Base-by-base conservation (phyloP, 2,113 vertebrate species). In the Prionailurus bengalensis region DNA sequence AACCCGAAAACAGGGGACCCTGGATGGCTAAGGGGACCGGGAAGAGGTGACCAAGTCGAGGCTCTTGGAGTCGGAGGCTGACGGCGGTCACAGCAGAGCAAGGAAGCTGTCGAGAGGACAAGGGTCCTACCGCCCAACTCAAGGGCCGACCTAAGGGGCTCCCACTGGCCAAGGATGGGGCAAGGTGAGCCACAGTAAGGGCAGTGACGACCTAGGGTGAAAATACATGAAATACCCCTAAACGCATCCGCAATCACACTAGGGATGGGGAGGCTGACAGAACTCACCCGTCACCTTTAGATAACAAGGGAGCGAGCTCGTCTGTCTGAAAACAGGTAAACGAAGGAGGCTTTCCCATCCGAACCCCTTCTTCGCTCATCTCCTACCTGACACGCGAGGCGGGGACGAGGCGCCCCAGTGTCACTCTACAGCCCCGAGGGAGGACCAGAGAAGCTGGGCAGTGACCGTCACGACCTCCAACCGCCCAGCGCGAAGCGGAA, bases 401-500 rank as follows among this genome's bases (percentile, higher is more conserved):
- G 81, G 39, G n/a, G 33, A n/a, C 0, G 1, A 13, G n/a, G 10
- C 1, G 5, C 4, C 5, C 14, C 27, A 11, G 27, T 0, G 8
- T 15, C 4, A 0, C 14, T 39, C 55, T 68, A 27, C 36, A 53
- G 55, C 21, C 48, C 51, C 39, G 19, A 17, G 31, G 25, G 33
- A 13, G 15, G 33, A 51, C 25, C n/a, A 2, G 6, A 3, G 48
- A 45, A 33, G n/a, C 90, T 2, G 36, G 66, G 15, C 29, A 31
- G 4, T 1, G 21, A 66, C 1, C 2, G 4, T 0, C 6, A 15
- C 4, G 73, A 4, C 27, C 7, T 13, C 70, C 36, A 3, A 13
- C 33, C 12, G 13, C 42, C 58, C 21, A 0, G 11, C 1, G 36
- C 9, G 4, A 19, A 17, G 1, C 0, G 3, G 23, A 51, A 5